phyloP scores from a whole-genome alignment of 2,888 invertebrate species.

The Sabatieria punctata region DNA sequence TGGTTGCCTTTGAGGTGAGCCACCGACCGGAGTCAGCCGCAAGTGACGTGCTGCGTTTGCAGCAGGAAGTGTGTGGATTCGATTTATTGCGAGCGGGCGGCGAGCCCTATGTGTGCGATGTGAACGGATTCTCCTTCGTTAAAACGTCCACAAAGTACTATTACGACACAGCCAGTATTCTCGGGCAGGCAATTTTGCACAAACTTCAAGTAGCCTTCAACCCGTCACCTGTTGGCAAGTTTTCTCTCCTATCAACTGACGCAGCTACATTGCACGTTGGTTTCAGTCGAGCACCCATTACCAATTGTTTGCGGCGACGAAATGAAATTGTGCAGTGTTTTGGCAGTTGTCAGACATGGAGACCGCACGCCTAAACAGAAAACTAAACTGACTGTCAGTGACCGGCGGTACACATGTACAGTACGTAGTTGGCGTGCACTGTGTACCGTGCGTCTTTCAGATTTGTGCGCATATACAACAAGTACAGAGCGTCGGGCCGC shows the following conservation, averaged over 20 bases:
- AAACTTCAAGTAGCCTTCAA: no score
- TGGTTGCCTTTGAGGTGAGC: constrained; percentile 40
- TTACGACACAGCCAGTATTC: constrained; percentile 90
- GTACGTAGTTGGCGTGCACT: background rate
- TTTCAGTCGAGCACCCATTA: no score
- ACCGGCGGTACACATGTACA: no score
- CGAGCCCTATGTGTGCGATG: constrained; percentile 93
- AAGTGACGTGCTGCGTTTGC: no score
- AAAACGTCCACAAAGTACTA: constrained; percentile 98
- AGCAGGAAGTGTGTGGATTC: constrained; percentile 92
- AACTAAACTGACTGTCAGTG: constrained; percentile 98
- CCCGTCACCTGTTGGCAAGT: no score
- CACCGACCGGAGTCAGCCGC: background rate
- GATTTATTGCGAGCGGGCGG: constrained; percentile 86
- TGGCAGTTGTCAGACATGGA: constrained; percentile 85
- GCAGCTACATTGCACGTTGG: no score
- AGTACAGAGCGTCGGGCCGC: constrained; percentile 71
- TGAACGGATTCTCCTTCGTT: constrained; percentile 96
- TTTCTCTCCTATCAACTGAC: no score
- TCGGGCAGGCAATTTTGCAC: constrained; percentile 44
- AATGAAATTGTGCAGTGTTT: constrained; percentile 72
- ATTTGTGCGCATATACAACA: constrained; percentile 95
- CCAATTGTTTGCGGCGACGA: no score
- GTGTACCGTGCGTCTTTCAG: constrained; percentile 39
- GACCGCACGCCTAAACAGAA: constrained; percentile 96